These are phyloP conservation scores for Boloria selene DNA, from an alignment of 2,888 invertebrate genomes.

Conservation along the genomic window DNA sequence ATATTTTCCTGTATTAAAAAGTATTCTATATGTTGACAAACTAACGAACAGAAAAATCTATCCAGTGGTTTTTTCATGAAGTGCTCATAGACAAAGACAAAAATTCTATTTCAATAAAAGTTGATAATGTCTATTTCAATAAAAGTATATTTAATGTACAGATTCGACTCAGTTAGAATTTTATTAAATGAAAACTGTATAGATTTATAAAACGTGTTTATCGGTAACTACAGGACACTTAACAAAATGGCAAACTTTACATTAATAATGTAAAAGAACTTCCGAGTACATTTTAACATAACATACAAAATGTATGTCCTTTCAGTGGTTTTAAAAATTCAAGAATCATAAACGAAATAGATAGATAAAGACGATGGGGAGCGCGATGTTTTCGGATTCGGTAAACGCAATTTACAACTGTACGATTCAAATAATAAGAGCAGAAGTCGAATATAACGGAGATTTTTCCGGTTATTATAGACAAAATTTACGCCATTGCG, in stretches of 20 bases:
- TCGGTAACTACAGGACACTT: neutral
- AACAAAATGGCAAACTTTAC: neutral
- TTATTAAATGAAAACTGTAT: neutral
- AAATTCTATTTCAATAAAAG: too few relatives aligned
- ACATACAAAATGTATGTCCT: slow-evolving; percentile 54
- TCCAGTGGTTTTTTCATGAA: too few relatives aligned
- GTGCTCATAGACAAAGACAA: too few relatives aligned
- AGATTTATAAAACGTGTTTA: neutral
- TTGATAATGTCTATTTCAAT: too few relatives aligned
- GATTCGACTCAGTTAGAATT: neutral
- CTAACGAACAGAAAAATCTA: too few relatives aligned
- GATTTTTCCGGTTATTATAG: too few relatives aligned
- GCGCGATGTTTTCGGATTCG: slow-evolving; percentile 56
- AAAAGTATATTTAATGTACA: neutral
- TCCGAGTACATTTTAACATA: slow-evolving; percentile 41
- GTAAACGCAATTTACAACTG: slow-evolving; percentile 40
- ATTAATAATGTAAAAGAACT: slow-evolving; percentile 6
- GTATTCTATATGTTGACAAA: too few relatives aligned
- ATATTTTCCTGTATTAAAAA: too few relatives aligned
- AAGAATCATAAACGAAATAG: slow-evolving; percentile 68
- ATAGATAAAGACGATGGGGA: slow-evolving; percentile 50
- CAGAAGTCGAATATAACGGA: neutral
- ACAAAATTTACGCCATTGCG: too few relatives aligned
- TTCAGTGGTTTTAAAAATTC: slow-evolving; percentile 69
- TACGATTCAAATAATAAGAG: neutral